A percentile compares a stretch with the other conserved stretches of the same genome.
Conservation (phyloP, 2,113 vertebrate species). For the Andinoacara biseriatus region DNA sequence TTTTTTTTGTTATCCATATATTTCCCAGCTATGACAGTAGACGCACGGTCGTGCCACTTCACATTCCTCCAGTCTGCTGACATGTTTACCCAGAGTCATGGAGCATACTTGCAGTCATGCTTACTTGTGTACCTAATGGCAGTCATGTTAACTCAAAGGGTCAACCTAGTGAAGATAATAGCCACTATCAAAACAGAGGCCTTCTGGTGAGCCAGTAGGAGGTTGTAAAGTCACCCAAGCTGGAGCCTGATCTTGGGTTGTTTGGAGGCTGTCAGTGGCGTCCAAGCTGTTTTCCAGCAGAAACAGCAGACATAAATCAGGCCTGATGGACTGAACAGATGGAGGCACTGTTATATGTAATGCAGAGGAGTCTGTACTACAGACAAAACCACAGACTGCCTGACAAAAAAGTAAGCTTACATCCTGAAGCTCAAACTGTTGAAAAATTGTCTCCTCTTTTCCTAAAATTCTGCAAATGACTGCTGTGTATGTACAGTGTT, state of each 20-base stretch:
- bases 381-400: constrained; percentile 4
- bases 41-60: constrained; percentile 17
- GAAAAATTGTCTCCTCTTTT: too few relatives aligned
- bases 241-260: constrained; percentile 26
- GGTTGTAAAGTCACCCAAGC: constrained; percentile 4
- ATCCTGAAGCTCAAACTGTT: not conserved
- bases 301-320: constrained; percentile 8
- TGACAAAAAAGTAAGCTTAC: not conserved
- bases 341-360: constrained; percentile 23
- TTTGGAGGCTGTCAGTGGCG: constrained; percentile 46
- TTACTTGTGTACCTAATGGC: constrained; percentile 64
- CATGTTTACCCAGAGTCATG: constrained; percentile 66
- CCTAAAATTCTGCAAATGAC: too few relatives aligned
- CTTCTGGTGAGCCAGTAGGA: constrained; percentile 77
- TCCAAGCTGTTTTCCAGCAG: constrained; percentile 54
- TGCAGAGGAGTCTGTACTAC: not conserved
- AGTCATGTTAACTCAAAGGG: constrained; percentile 65
- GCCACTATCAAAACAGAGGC: constrained; percentile 73
- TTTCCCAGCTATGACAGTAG: constrained; percentile 3
- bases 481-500: too few relatives aligned
- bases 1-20: not conserved
- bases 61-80: constrained; percentile 52
- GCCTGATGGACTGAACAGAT: constrained; percentile 72
- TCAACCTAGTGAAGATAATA: constrained; percentile 58
- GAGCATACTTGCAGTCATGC: constrained; percentile 40